Percentiles rank a stretch among this genome's conserved stretches.
These are phyloP conservation scores for Cladorhizidae sp. DNA, from an alignment of 37 sponge, comb jelly and placozoan genomes.

Conservation along the genomic window DNA sequence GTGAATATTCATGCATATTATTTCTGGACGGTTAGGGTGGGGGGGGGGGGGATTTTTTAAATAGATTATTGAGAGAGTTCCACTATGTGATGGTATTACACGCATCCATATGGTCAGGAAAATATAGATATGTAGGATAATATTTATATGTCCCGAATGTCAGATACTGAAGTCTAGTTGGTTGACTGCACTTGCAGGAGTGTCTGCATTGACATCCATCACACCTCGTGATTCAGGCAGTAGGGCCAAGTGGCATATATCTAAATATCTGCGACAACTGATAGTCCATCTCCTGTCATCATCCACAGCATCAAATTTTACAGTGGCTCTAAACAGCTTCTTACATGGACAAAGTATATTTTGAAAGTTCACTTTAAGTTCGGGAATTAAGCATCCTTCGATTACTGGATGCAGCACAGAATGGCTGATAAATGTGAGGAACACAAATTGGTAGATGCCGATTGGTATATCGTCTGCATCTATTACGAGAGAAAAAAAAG, in stretches of 20 bases:
- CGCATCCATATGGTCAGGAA: no score
- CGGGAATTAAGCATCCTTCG: slow-evolving; percentile 52
- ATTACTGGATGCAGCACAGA: slow-evolving; percentile 46
- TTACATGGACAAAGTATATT: background rate
- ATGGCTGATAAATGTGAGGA: slow-evolving; percentile 16
- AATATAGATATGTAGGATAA: no score
- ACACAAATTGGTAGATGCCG: slow-evolving; percentile 26
- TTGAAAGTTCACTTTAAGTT: background rate
- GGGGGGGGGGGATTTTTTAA: no score
- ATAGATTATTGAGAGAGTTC: no score
- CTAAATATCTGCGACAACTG: background rate
- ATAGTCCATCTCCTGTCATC: background rate
- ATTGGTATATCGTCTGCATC: slow-evolving; percentile 1
- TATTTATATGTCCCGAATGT: no score
- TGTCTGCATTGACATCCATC: background rate
- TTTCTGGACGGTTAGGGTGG: no score
- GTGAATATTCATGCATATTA: no score
- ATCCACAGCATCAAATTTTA: no score
- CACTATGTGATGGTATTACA: no score
- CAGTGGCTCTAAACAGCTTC: no score
- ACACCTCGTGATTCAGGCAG: background rate
- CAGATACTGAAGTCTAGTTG: no score
- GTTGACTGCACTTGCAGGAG: no score
- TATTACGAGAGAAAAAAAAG: background rate
- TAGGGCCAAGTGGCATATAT: background rate